phyloP scores from a whole-genome alignment of 2,113 vertebrate genomes.

The Silurus meridionalis region DNA sequence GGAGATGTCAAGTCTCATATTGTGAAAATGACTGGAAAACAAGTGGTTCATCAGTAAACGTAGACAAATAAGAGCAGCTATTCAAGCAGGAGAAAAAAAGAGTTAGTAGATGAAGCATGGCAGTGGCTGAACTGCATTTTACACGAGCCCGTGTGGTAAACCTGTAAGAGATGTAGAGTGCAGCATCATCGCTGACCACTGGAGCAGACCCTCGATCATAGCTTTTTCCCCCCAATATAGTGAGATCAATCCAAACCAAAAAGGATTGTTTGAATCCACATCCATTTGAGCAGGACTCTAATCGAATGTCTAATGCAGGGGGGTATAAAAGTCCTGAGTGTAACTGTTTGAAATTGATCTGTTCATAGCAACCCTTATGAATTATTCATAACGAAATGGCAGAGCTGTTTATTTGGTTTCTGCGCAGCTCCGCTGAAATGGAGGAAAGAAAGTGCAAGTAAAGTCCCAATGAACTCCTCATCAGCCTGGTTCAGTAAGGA shows the following conservation, averaged over 20 bases:
- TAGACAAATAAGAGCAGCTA: no score
- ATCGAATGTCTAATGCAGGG: background rate
- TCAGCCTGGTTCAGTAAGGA: background rate
- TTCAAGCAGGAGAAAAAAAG: no score
- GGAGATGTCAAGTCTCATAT: no score
- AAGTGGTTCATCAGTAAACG: no score
- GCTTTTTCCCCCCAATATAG: background rate
- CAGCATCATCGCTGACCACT: background rate
- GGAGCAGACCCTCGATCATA: background rate
- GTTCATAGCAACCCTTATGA: background rate
- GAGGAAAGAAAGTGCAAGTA: background rate
- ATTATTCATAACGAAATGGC: conserved; percentile 30
- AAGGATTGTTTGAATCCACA: background rate
- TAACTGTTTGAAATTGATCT: background rate
- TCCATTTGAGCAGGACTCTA: conserved; percentile 7
- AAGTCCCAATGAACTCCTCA: conserved; percentile 18
- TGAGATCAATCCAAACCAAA: no score
- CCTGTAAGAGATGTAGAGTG: background rate
- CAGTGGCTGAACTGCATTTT: no score
- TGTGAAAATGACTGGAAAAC: no score
- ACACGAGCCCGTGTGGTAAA: background rate
- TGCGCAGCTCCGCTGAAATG: background rate
- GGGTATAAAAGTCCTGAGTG: background rate
- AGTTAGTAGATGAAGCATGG: no score
- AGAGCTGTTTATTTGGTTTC: conserved; percentile 29